Conservation (phyloP, 2,797 vertebrate species). For the Artibeus lituratus region DNA sequence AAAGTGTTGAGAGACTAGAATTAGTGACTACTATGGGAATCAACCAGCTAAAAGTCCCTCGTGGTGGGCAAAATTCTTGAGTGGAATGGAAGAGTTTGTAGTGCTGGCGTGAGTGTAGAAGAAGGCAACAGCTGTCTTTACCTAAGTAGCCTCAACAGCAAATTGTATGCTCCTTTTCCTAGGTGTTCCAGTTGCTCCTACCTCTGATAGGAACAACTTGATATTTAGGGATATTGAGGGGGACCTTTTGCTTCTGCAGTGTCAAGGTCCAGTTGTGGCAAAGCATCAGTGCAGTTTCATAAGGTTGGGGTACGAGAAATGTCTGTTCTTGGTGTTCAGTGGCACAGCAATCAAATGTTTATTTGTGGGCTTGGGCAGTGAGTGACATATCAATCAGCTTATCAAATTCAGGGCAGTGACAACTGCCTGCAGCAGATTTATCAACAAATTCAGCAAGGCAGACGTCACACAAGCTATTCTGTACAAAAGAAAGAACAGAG, state of each 20-base stretch:
- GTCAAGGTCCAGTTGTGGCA: background rate
- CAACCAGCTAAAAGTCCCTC: background rate
- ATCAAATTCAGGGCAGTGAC: background rate
- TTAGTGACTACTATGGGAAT: background rate
- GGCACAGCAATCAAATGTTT: background rate
- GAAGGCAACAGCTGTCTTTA: background rate
- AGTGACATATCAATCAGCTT: background rate
- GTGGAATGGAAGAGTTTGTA: background rate
- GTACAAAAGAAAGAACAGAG: background rate
- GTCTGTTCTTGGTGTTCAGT: background rate
- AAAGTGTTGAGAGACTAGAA: background rate
- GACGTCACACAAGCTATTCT: background rate
- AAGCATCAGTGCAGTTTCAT: background rate
- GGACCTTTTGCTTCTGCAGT: background rate
- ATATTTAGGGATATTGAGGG: background rate
- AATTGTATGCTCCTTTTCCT: background rate
- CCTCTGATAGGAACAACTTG: background rate
- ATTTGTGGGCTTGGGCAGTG: background rate
- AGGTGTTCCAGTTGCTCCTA: background rate
- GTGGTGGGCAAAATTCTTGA: background rate
- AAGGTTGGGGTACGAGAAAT: background rate
- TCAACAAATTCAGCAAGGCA: background rate
- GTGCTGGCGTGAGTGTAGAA: background rate
- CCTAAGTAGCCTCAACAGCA: background rate
- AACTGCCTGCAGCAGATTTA: background rate